phyloP scores from a whole-genome alignment of 2,797 vertebrate species.

The Hybognathus amarus region DNA sequence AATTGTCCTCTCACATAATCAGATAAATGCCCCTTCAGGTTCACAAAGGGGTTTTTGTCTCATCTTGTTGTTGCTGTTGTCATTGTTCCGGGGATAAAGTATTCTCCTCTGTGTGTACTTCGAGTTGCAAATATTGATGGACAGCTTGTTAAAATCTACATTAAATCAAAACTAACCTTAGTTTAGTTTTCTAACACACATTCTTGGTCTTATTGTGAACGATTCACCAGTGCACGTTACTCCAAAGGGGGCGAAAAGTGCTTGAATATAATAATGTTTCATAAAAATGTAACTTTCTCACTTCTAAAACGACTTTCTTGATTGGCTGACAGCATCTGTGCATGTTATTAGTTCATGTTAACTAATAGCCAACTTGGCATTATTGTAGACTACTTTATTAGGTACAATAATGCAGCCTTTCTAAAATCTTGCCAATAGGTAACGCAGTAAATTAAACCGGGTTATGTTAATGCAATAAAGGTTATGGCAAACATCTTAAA shows the following conservation, averaged over 20 bases:
- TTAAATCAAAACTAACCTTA: background rate
- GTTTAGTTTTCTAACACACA: background rate
- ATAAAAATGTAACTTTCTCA: background rate
- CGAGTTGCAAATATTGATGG: slow-evolving; percentile 1
- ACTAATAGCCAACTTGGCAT: background rate
- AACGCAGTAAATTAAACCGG: background rate
- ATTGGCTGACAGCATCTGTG: slow-evolving; percentile 13
- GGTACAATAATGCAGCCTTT: background rate
- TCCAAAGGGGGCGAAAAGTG: background rate
- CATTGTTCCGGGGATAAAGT: background rate
- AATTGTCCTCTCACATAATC: slow-evolving; percentile 52
- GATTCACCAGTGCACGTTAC: background rate
- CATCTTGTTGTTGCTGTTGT: slow-evolving; percentile 1
- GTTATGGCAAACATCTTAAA: background rate
- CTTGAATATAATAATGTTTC: background rate
- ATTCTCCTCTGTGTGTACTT: background rate
- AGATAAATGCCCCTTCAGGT: slow-evolving; percentile 55
- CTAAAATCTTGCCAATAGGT: background rate
- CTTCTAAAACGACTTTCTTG: background rate
- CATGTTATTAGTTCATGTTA: background rate
- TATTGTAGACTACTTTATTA: background rate
- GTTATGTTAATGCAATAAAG: background rate
- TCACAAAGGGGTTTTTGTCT: slow-evolving; percentile 12
- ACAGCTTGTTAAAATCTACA: slow-evolving; percentile 29
- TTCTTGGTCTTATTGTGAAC: background rate